phyloP scores from a whole-genome alignment of 2,113 vertebrate species.

The Nibea coibor region DNA sequence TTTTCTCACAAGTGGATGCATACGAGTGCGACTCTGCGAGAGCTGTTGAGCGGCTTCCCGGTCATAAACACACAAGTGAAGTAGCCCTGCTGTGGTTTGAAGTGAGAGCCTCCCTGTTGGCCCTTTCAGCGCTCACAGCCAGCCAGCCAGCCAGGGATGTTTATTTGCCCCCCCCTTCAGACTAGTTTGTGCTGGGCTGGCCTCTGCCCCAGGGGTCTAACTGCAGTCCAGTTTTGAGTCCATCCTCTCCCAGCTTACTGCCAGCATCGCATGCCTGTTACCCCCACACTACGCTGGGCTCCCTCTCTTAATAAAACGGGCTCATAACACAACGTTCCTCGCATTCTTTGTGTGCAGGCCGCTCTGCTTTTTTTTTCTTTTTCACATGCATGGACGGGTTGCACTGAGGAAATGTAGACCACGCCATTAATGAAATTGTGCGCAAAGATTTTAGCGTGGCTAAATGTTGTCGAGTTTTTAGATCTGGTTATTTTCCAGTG shows the following conservation, averaged over 20 bases:
- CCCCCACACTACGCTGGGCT: slow-evolving; percentile 44
- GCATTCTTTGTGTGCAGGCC: slow-evolving; percentile 73
- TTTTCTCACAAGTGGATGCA: slow-evolving; percentile 25
- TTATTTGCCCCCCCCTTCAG: slow-evolving; percentile 49
- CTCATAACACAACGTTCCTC: slow-evolving; percentile 73
- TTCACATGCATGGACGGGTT: slow-evolving; percentile 55
- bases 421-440: slow-evolving; percentile 30
- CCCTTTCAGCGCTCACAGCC: slow-evolving; percentile 22
- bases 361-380: slow-evolving; percentile 4
- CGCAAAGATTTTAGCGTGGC: slow-evolving; percentile 33
- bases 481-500: slow-evolving; percentile 4
- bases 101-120: slow-evolving; percentile 55
- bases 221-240: slow-evolving; percentile 50
- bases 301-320: slow-evolving; percentile 70
- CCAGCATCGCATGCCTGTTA: slow-evolving; percentile 56
- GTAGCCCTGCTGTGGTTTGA: slow-evolving; percentile 65
- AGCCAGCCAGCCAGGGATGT: slow-evolving; percentile 50
- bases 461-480: slow-evolving; percentile 9
- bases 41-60: slow-evolving; percentile 55
- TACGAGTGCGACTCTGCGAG: slow-evolving; percentile 5
- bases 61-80: slow-evolving; percentile 61
- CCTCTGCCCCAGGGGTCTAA: slow-evolving; percentile 65
- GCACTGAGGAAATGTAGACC: slow-evolving; percentile 48
- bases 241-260: slow-evolving; percentile 44
- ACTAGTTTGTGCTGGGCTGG: slow-evolving; percentile 57